These are phyloP conservation scores for Leucophora obtusa DNA, from an alignment of 2,888 invertebrate species.

Conservation along the genomic window DNA sequence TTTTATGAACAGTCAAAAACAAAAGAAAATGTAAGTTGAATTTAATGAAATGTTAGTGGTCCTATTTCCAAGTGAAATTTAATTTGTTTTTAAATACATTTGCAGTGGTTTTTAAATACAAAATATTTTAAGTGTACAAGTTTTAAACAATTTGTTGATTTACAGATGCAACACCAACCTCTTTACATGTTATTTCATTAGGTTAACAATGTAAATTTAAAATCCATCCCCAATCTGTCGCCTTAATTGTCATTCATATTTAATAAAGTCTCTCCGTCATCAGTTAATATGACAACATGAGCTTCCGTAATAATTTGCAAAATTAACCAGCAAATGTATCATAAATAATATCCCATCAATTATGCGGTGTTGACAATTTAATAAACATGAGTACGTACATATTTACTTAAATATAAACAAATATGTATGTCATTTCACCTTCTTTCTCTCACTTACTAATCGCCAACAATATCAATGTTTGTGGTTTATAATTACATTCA, in stretches of 20 bases:
- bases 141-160: no score
- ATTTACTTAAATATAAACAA: background rate
- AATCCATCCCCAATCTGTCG: no score
- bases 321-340: slow-evolving; percentile 5
- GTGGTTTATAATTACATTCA: slow-evolving; percentile 59
- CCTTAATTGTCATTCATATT: slow-evolving; percentile 21
- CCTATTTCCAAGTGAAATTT: no score
- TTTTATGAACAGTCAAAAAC: no score
- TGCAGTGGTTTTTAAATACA: no score
- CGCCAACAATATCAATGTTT: slow-evolving; percentile 57
- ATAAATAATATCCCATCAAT: slow-evolving; percentile 42
- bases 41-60: no score
- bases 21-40: no score
- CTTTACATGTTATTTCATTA: no score
- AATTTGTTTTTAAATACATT: no score
- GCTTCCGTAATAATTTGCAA: slow-evolving; percentile 2
- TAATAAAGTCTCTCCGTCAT: slow-evolving; percentile 21
- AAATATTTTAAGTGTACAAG: no score
- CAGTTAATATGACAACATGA: slow-evolving; percentile 29
- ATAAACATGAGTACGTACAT: slow-evolving; percentile 12
- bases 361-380: slow-evolving; percentile 59
- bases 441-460: background rate
- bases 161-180: no score
- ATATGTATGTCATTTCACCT: background rate
- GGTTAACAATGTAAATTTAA: no score